Evolutionary conservation across 2,797 vertebrate species (phyloP), one percentile per base, ranked within the genome.

Genomic region (Pangasius mekongensis): DNA sequence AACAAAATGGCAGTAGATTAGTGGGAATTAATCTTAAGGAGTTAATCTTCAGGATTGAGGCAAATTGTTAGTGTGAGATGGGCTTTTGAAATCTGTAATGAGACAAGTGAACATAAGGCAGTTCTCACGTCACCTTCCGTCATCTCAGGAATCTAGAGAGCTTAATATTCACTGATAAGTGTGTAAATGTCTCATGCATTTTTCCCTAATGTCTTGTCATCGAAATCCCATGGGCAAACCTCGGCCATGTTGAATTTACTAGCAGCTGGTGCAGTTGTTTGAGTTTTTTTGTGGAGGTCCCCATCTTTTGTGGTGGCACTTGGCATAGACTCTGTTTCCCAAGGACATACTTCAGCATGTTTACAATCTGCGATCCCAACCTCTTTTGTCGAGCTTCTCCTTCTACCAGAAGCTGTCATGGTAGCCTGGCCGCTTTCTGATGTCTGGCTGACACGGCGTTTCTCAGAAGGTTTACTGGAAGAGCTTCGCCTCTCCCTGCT

Each of bases 171-270:
- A 64, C 13, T 58, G 62, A 39, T 67, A 86, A 85, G 86, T 93
- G 94, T 86, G 89, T 93, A 91, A 92, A 88, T 86, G 91, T 91
- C 91, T 96, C 95, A 97, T 91, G 94, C 94, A 84, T 89, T 93
- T 87, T 95, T 95, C 22, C 90, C 94, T 90, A 94, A 93, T 90
- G 93, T 92, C 90, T 93, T 94, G 89, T 96, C 96, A 88, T 95
- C 93, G 90, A 95, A 97, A 94, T 97, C 95, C 96, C 96, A 97
- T 24, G 97, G 96, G 90, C 95, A 97, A 90, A 96, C 94, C 67
- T 96, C 94, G 71, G 93, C 95, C 93, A 89, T 93, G 80, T 94
- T 95, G 0, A 91, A 86, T 80, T 93, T 93, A 88, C 91, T 94
- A 88, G 94, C 94, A 88, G 92, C 85, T 71, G 67, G 7, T 54